Percentiles rank a stretch among this genome's conserved stretches.
Conservation (phyloP, 1,140 invertebrate genomes). For the Alviniconcha marisindica region DNA sequence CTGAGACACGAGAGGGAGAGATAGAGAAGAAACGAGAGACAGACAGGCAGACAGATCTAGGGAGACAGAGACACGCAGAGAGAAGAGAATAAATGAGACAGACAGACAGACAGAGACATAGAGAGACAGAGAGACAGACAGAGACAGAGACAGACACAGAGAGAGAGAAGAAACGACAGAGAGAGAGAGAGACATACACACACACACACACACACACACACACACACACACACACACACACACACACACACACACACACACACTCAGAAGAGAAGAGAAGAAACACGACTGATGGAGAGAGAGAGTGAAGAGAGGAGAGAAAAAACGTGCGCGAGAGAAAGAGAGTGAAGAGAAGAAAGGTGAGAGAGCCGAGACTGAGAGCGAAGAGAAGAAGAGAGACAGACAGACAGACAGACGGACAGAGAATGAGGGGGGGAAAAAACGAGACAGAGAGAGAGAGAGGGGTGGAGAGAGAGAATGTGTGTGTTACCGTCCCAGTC, state of each 20-base stretch:
- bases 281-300: neutral
- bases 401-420: neutral
- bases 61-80: neutral
- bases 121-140: neutral
- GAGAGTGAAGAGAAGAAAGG: neutral
- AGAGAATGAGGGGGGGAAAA: neutral
- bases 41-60: neutral
- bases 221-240: neutral
- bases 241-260: neutral
- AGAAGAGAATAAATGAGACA: too few species aligned
- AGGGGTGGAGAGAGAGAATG: neutral
- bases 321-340: neutral
- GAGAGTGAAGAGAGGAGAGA: neutral
- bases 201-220: neutral
- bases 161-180: neutral
- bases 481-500: neutral
- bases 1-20: neutral
- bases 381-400: slow-evolving; percentile 12
- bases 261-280: neutral
- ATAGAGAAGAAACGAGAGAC: neutral
- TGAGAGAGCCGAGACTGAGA: neutral
- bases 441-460: neutral
- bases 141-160: neutral
- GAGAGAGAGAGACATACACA: neutral
- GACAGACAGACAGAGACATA: too few species aligned